phyloP scores from a whole-genome alignment of 1,140 invertebrate genomes.

The Drosophila sechellia region DNA sequence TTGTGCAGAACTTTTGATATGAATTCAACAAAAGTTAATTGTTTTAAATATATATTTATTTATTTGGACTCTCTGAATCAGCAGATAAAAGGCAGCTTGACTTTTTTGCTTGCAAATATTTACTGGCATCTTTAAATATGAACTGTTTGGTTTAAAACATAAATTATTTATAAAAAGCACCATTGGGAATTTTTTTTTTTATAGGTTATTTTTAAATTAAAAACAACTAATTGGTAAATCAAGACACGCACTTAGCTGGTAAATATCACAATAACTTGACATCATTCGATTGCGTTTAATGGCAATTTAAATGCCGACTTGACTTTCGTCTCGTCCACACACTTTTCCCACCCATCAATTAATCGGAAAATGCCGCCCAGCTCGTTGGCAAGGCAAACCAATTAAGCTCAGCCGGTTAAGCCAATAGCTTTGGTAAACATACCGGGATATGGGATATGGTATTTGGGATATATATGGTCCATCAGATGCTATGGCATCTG shows the following conservation, averaged over 20 bases:
- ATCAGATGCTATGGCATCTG: neutral
- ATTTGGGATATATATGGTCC: neutral
- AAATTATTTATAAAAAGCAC: too few species aligned
- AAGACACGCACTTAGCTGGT: neutral
- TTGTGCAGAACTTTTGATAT: neutral
- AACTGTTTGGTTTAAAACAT: too few species aligned
- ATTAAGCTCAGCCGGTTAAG: slow-evolving; percentile 33
- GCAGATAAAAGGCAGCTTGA: too few species aligned
- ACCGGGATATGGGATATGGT: neutral
- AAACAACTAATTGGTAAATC: neutral
- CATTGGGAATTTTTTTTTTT: too few species aligned
- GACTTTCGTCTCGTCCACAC: neutral
- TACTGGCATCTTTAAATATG: too few species aligned
- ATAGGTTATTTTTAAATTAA: too few species aligned
- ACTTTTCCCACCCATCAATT: slow-evolving; percentile 16
- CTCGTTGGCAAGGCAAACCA: slow-evolving; percentile 8
- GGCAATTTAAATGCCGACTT: slow-evolving; percentile 4
- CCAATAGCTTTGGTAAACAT: slow-evolving; percentile 29
- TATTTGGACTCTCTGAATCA: too few species aligned
- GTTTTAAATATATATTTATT: too few species aligned
- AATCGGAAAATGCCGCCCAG: slow-evolving; percentile 14
- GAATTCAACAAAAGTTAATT: too few species aligned
- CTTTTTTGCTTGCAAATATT: too few species aligned
- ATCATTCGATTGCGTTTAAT: neutral
- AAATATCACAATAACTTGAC: slow-evolving; percentile 1